A percentile compares a stretch with the other conserved stretches of the same genome.
phyloP scores from a whole-genome alignment of 1,140 invertebrate species.

The Bombus affinis region DNA sequence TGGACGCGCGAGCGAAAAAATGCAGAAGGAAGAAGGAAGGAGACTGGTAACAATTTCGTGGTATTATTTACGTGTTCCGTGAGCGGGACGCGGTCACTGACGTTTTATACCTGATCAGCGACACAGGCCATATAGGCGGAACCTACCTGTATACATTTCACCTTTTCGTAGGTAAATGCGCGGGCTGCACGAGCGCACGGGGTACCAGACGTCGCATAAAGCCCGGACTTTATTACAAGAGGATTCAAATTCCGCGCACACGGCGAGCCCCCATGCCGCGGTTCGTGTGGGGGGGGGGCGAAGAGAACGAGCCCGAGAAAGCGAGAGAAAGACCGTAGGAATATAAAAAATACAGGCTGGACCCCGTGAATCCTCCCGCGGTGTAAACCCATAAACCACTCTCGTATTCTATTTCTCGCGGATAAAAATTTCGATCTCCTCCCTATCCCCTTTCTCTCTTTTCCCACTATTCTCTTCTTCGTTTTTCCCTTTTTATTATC shows the following conservation, averaged over 20 bases:
- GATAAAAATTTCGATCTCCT: constrained; percentile 64
- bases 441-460: no score
- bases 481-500: background rate
- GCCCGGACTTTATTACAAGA: constrained; percentile 81
- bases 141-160: constrained; percentile 64
- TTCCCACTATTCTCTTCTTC: background rate
- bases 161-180: constrained; percentile 63
- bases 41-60: constrained; percentile 74
- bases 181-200: constrained; percentile 48
- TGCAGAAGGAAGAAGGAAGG: constrained; percentile 31
- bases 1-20: constrained; percentile 26
- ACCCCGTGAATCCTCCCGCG: constrained; percentile 60
- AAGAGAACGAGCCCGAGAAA: constrained; percentile 4
- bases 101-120: constrained; percentile 64
- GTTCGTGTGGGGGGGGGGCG: background rate
- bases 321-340: constrained; percentile 54
- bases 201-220: constrained; percentile 79
- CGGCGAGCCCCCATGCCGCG: constrained; percentile 60
- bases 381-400: constrained; percentile 63
- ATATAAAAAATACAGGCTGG: constrained; percentile 56
- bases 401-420: constrained; percentile 66
- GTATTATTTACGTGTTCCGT: constrained; percentile 74
- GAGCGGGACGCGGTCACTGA: constrained; percentile 49
- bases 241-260: constrained; percentile 81
- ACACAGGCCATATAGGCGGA: constrained; percentile 50